Base-by-base conservation (phyloP, 1,140 invertebrate species). In the Eupristina koningsbergeri region DNA sequence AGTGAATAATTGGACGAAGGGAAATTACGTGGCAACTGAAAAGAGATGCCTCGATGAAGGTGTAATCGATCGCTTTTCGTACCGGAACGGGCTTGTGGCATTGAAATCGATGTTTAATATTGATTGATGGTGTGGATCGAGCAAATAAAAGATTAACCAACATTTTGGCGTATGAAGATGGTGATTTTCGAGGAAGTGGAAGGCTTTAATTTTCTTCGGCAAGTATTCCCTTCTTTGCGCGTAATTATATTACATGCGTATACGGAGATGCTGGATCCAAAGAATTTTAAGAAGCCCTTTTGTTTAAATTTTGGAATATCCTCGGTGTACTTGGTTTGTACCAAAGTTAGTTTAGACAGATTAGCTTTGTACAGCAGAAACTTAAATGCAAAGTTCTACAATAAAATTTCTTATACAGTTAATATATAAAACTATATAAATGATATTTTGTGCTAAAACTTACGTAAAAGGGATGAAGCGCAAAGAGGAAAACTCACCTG, bases 1-100 rank as follows among this genome's bases (percentile, higher is more conserved):
- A 58, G 47, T 82, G 73, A 76, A 76, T 82, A 82, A 81, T 82
- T 82, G 58, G 39, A 47, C 41, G 39, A 17, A 19, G 22, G 13
- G 71, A 67, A 58, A 81, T 50, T 50, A 11, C 36, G 26, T 13
- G 6, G 39, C 19, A 67, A 64, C 58, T 15, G 13, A 22, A 36
- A 80, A 15, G n/a, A 67, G 13, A 41, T 41, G 11, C 15, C 36
- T 71, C 6, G 3, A 0, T 26, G 13, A 39, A 31, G n/a, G 26
- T 11, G 5, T 11, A 34, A 64, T 11, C 3, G 9, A 1, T 9
- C 8, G 3, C 61, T 19, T 64, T 64, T 64, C 3, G 22, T 8
- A 64, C 61, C 34, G 9, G n/a, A 9, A 1, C 17, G 22, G 15
- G 11, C 61, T 64, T 34, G 1, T 31, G 3, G 19, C 7, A 15